Evolutionary conservation across 1,140 invertebrate species (phyloP).

Genomic region (Tetramorium simillimum): DNA sequence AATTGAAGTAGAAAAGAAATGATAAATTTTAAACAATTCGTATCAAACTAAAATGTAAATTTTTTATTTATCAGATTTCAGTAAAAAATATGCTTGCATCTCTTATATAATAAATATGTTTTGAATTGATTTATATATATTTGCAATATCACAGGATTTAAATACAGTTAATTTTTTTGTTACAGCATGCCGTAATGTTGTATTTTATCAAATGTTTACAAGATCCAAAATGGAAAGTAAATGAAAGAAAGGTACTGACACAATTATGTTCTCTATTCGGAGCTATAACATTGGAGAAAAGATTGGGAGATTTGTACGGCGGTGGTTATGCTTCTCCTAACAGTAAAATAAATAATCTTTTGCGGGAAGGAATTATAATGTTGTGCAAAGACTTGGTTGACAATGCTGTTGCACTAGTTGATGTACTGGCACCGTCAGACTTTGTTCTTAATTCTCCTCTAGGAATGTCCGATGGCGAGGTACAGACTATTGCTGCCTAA

Average conservation of each 20-base stretch:
- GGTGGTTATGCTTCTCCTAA: conserved; percentile 87
- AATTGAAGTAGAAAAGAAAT: neutral
- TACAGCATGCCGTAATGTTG: conserved; percentile 88
- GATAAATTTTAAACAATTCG: neutral
- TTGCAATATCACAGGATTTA: neutral
- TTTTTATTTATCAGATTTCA: neutral
- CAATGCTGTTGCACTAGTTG: conserved; percentile 92
- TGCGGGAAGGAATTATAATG: conserved; percentile 88
- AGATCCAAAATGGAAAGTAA: conserved; percentile 82
- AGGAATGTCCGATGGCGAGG: conserved; percentile 93
- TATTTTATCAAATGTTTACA: conserved; percentile 87
- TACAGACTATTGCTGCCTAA: conserved; percentile 79
- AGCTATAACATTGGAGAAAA: conserved; percentile 90
- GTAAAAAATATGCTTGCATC: neutral
- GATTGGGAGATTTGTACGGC: conserved; percentile 91
- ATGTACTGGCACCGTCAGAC: conserved; percentile 95
- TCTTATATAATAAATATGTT: neutral
- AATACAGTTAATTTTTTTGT: conserved; percentile 58
- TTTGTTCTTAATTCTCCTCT: conserved; percentile 94
- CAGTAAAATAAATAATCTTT: conserved; percentile 84
- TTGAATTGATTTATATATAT: neutral
- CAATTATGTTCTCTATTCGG: conserved; percentile 91
- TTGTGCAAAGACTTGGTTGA: conserved; percentile 91
- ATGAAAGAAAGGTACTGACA: conserved; percentile 86
- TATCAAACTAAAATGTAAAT: neutral